Conservation (phyloP, 2,888 invertebrate genomes). For the Phengaris alcon region DNA sequence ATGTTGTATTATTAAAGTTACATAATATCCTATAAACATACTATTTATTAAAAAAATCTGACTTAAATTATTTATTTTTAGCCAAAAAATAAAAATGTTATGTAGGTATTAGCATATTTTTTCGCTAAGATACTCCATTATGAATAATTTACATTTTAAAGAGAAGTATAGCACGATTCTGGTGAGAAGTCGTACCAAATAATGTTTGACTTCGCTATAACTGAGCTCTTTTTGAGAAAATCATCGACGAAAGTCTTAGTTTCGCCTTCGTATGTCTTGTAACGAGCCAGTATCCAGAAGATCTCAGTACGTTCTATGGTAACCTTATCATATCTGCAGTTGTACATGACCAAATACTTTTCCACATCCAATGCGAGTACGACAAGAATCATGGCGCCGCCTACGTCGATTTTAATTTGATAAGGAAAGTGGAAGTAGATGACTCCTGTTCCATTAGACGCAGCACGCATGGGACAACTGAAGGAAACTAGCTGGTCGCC, state of each 20-base stretch:
- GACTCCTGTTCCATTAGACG: conserved; percentile 4
- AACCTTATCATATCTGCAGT: background rate
- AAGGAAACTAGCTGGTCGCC: background rate
- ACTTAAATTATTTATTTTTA: background rate
- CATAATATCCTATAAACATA: too few species aligned
- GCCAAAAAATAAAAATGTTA: background rate
- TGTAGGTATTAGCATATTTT: background rate
- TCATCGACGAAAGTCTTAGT: background rate
- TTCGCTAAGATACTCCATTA: background rate
- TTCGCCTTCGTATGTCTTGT: background rate
- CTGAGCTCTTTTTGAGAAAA: conserved; percentile 3
- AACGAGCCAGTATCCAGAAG: background rate
- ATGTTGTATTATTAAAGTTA: too few species aligned
- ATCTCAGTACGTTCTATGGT: background rate
- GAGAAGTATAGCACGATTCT: background rate
- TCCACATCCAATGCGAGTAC: background rate
- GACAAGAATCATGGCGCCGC: background rate
- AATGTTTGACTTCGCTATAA: background rate
- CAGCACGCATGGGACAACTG: background rate
- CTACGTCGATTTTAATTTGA: background rate
- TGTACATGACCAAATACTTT: conserved; percentile 1
- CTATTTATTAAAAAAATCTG: too few species aligned
- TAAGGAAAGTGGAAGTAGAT: background rate
- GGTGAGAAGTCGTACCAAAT: background rate
- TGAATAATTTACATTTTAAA: background rate